phyloP scores from a whole-genome alignment of 2,113 vertebrate genomes.

The Paratilapia polleni region DNA sequence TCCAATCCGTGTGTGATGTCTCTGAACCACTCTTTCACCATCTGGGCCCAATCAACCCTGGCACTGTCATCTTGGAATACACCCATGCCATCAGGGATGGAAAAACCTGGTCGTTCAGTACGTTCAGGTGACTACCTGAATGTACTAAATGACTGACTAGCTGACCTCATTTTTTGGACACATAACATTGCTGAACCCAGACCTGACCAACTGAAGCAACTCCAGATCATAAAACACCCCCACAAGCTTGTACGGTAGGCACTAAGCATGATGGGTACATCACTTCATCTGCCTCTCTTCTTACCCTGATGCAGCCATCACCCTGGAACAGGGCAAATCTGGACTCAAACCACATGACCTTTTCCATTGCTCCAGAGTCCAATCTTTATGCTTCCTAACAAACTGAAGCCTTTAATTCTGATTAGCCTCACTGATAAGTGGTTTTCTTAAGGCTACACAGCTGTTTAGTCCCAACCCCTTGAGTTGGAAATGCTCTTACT shows the following conservation, averaged over 20 bases:
- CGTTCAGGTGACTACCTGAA: background rate
- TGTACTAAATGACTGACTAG: too few relatives aligned
- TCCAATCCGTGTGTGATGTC: background rate
- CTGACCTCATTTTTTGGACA: background rate
- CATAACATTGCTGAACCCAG: too few relatives aligned
- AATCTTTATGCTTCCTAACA: background rate
- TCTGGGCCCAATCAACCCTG: background rate
- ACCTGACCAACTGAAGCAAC: background rate
- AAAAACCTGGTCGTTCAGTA: background rate
- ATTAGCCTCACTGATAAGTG: background rate
- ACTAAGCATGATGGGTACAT: accelerated
- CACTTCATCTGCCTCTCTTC: background rate
- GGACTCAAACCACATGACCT: background rate
- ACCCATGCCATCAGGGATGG: background rate
- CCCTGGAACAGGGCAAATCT: background rate
- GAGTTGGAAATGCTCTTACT: background rate
- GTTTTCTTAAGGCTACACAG: background rate
- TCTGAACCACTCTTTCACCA: background rate
- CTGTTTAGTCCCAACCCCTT: background rate
- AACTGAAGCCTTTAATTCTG: background rate
- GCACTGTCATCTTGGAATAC: background rate
- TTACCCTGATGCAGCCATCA: background rate
- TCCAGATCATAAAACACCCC: background rate
- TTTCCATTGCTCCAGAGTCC: background rate
- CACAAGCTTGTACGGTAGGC: background rate